Conservation (phyloP, 2,888 invertebrate species). For the Bembecia ichneumoniformis region DNA sequence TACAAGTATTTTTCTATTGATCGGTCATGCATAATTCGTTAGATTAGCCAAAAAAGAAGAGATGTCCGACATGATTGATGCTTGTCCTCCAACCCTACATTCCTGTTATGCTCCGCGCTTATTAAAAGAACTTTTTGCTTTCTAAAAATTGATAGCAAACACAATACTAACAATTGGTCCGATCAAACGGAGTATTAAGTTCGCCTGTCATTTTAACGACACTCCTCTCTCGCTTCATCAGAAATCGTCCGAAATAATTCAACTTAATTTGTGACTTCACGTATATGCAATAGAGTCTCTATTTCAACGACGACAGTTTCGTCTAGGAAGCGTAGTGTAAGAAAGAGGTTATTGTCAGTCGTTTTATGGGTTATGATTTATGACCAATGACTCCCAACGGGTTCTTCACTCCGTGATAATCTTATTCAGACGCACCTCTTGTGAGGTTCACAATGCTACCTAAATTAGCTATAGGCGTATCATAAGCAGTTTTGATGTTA, state of each 20-base stretch:
- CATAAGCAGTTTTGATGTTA: constrained; percentile 42
- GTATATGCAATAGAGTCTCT: constrained; percentile 15
- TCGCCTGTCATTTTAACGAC: constrained; percentile 70
- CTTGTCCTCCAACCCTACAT: constrained; percentile 47
- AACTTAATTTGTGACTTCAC: neutral
- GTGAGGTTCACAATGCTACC: constrained; percentile 69
- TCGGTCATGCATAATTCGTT: constrained; percentile 46
- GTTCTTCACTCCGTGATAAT: constrained; percentile 62
- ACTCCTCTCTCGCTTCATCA: constrained; percentile 39
- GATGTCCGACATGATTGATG: constrained; percentile 57
- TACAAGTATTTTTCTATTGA: constrained; percentile 44
- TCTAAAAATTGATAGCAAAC: constrained; percentile 58
- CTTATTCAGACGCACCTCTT: constrained; percentile 64
- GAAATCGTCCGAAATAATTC: constrained; percentile 8
- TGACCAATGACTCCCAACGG: constrained; percentile 71
- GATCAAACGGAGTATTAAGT: constrained; percentile 72
- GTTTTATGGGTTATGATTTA: constrained; percentile 72
- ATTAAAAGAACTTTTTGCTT: constrained; percentile 50
- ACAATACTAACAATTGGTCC: constrained; percentile 70
- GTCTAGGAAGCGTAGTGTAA: constrained; percentile 52
- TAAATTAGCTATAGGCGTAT: constrained; percentile 67
- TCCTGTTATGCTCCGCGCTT: constrained; percentile 27
- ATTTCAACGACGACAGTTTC: constrained; percentile 15
- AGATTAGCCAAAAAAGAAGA: constrained; percentile 46
- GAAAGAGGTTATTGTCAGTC: constrained; percentile 66